Base-by-base conservation (phyloP, 2,888 invertebrate species). In the Merodon equestris region DNA sequence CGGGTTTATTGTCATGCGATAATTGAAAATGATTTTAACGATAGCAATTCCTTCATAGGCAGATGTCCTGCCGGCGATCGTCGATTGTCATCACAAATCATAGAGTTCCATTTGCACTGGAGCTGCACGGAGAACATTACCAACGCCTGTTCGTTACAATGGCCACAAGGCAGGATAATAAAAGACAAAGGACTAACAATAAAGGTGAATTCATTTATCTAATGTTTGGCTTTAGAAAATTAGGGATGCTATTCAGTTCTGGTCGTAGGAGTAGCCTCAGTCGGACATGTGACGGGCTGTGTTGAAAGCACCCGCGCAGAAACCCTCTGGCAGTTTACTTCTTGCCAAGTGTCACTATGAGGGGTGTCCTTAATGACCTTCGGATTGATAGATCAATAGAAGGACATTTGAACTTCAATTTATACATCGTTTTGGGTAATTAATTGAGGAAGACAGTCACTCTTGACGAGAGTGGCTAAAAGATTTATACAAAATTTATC, bases 191-290 rank as follows among this genome's bases (percentile, higher is more conserved):
- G n/a, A n/a, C 42, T 27, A 40, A 53, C 56, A 79, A 79, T 79
- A 79, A 70, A 70, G 68, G 68, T 51, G 63, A 68, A 64, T 60
- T 70, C 79, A 79, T 79, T 79, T 74, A 63, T 73, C 54, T 74
- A 79, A 79, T 79, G 68, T 74, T 74, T 74, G 79, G 79, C 79
- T 79, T 74, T 79, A 74, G 74, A 79, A 79, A 79, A 79, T 79
- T 79, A 79, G 79, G 60, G 67, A 17, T 60, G 54, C 79, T 74
- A 79, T 79, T 79, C 64, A 74, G 34, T 13, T 44, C 38, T 15
- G 63, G 50, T 74, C 68, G 68, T 63, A 79, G 79, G 79, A 74
- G 63, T 68, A 70, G 54, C 51, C 2, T 27, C 27, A 27, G 27
- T 7, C 27, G 27, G 27, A 27, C 27, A 27, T 27, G 63, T 1